A percentile compares a stretch with the other conserved stretches of the same genome.
Evolutionary conservation across 2,888 invertebrate genomes (phyloP).

Genomic region (Ptilodon capucinus): DNA sequence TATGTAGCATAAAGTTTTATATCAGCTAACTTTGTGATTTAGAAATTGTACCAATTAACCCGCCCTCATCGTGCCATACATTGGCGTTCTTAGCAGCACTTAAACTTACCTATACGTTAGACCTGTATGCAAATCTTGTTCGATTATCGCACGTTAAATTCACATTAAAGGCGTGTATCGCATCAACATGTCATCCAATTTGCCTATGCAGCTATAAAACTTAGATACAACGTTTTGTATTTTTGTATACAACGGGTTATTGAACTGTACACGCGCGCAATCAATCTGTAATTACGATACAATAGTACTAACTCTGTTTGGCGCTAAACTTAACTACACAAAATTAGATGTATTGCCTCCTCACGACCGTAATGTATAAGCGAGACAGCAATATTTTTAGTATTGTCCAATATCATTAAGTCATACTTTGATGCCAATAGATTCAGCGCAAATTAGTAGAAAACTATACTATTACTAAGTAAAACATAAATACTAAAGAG

Average conservation of each 20-base stretch:
- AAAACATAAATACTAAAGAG: constrained; percentile 20
- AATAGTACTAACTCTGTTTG: too few species aligned
- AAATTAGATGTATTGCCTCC: too few species aligned
- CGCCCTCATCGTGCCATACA: constrained; percentile 5
- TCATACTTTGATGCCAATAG: too few species aligned
- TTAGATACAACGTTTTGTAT: constrained; percentile 18
- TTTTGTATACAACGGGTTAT: too few species aligned
- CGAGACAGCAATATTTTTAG: too few species aligned
- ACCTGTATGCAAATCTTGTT: constrained; percentile 10
- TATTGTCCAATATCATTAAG: too few species aligned
- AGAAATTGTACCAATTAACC: constrained; percentile 3
- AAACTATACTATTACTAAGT: too few species aligned
- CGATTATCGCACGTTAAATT: constrained; percentile 11
- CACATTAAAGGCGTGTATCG: constrained; percentile 5
- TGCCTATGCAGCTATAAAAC: constrained; percentile 13
- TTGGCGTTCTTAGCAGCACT: not conserved
- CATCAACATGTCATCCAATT: constrained; percentile 18
- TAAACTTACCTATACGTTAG: constrained; percentile 3
- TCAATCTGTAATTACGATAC: constrained; percentile 29
- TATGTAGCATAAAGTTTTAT: not conserved
- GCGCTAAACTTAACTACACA: too few species aligned
- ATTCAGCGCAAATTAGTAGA: too few species aligned
- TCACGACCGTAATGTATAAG: too few species aligned
- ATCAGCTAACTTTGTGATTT: not conserved
- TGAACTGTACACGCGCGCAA: constrained; percentile 25